Conservation (phyloP, 2,888 invertebrate genomes). For the Elegia similella region DNA sequence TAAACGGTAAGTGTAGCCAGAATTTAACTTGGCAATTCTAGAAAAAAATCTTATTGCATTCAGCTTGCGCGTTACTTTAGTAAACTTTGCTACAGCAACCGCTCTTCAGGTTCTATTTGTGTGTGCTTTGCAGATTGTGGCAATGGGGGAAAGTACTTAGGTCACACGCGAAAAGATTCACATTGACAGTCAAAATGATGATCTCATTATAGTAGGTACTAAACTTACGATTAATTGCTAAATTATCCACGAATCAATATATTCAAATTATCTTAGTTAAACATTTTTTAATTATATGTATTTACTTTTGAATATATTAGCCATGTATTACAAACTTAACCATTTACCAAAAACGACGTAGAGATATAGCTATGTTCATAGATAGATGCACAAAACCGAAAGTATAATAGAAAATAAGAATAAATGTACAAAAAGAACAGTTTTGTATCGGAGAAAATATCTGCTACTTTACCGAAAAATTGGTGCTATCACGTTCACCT, state of each 20-base stretch:
- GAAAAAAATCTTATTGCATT: conserved; percentile 4
- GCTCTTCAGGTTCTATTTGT: not conserved
- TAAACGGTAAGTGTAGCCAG: not conserved
- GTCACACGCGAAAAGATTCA: too few relatives aligned
- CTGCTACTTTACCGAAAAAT: not conserved
- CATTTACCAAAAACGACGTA: too few relatives aligned
- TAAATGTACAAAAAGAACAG: not conserved
- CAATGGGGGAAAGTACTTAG: too few relatives aligned
- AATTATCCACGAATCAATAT: too few relatives aligned
- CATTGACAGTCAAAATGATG: too few relatives aligned
- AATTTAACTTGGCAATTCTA: not conserved
- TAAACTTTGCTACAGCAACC: not conserved
- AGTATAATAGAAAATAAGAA: not conserved
- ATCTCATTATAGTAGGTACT: too few relatives aligned
- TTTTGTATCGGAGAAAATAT: not conserved
- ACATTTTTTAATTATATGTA: too few relatives aligned
- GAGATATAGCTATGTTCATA: too few relatives aligned
- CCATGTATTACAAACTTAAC: too few relatives aligned
- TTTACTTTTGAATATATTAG: too few relatives aligned
- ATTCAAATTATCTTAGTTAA: too few relatives aligned
- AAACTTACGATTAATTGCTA: too few relatives aligned
- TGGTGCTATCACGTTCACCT: conserved; percentile 28
- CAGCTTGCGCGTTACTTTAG: not conserved
- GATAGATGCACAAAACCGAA: not conserved
- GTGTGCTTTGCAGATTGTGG: not conserved